Conservation (phyloP, 2,113 vertebrate genomes). For the Desmodus rotundus region DNA sequence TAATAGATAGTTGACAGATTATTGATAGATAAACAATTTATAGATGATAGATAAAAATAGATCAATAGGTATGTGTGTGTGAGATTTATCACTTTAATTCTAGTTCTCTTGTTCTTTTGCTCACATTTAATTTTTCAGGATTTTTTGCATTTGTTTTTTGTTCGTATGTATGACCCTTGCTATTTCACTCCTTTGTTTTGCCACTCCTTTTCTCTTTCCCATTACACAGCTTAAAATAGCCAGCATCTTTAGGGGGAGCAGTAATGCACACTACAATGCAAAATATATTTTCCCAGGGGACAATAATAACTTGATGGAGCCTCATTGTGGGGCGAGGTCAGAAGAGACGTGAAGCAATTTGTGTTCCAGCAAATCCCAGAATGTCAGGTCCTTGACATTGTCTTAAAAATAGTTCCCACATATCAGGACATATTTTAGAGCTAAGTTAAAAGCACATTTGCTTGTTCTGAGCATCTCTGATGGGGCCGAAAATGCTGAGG, state of each 20-base stretch:
- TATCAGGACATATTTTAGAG: conserved; percentile 59
- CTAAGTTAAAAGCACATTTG: conserved; percentile 64
- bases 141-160: background rate
- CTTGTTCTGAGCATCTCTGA: conserved; percentile 46
- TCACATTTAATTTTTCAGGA: background rate
- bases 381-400: conserved; percentile 28
- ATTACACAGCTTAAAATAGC: background rate
- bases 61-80: background rate
- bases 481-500: conserved; percentile 35
- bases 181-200: background rate
- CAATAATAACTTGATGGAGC: conserved; percentile 17
- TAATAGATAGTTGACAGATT: background rate
- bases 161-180: background rate
- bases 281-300: background rate
- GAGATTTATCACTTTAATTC: background rate
- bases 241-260: background rate
- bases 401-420: conserved; percentile 63
- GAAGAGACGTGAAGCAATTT: conserved; percentile 44
- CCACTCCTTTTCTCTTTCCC: background rate
- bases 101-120: background rate
- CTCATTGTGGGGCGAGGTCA: background rate
- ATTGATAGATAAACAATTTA: background rate
- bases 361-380: conserved; percentile 43
- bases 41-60: background rate
- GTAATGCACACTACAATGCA: background rate